Conservation (phyloP, 2,113 vertebrate genomes). For the Triplophysa rosa region DNA sequence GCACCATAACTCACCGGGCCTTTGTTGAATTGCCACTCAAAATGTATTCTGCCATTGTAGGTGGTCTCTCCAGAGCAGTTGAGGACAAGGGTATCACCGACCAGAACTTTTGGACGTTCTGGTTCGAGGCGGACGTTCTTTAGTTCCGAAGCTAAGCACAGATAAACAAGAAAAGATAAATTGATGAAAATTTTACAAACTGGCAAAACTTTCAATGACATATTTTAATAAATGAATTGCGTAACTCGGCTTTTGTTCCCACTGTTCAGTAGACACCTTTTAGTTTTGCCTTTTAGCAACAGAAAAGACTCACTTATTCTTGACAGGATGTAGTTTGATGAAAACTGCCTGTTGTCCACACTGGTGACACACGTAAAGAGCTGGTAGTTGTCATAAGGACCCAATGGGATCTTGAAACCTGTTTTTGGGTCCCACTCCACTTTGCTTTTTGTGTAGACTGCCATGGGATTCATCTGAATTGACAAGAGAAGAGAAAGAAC, state of each 20-base stretch:
- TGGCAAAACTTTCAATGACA: not conserved
- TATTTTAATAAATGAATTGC: not conserved
- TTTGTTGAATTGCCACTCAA: conserved; percentile 74
- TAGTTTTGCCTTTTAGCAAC: not conserved
- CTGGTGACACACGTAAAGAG: conserved; percentile 67
- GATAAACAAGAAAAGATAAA: not conserved
- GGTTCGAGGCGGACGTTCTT: conserved; percentile 63
- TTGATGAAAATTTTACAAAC: not conserved
- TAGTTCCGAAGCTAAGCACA: conserved; percentile 46
- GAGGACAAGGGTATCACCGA: conserved; percentile 77
- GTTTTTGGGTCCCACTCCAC: conserved; percentile 78
- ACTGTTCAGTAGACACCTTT: not conserved
- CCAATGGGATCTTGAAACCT: conserved; percentile 78
- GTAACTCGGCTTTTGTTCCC: not conserved
- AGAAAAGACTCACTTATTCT: conserved; percentile 74
- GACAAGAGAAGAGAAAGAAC: conserved; percentile 9
- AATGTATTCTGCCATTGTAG: conserved; percentile 72
- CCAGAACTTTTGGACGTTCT: conserved; percentile 66
- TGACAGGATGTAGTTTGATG: conserved; percentile 66
- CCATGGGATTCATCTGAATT: conserved; percentile 17
- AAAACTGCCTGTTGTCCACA: conserved; percentile 56
- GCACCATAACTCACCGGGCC: conserved; percentile 56
- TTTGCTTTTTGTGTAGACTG: not conserved
- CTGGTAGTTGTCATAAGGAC: conserved; percentile 48
- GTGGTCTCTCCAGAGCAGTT: conserved; percentile 77